Conservation (phyloP, 1,140 invertebrate genomes). For the Hylaeus volcanicus region DNA sequence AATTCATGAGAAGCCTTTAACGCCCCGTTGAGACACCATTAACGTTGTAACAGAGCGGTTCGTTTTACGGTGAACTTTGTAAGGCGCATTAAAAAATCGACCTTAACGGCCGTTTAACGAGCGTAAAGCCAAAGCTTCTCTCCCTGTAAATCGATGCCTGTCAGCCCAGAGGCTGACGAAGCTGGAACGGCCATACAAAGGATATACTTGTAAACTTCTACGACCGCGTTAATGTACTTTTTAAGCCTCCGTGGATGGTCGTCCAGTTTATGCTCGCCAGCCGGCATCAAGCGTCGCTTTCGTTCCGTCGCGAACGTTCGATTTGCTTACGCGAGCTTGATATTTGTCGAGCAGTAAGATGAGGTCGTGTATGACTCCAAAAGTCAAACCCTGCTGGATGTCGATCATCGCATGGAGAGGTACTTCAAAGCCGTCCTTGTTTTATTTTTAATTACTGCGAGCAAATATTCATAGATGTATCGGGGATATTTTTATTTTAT, state of each 20-base stretch:
- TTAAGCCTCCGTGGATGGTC: slow-evolving; percentile 55
- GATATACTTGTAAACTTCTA: slow-evolving; percentile 64
- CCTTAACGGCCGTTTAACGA: slow-evolving; percentile 59
- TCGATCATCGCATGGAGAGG: too few relatives aligned
- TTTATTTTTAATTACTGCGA: too few relatives aligned
- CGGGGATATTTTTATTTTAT: too few relatives aligned
- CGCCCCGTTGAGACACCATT: slow-evolving; percentile 51
- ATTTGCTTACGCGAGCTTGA: background rate
- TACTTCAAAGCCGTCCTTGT: too few relatives aligned
- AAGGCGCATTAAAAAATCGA: slow-evolving; percentile 57
- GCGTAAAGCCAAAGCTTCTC: slow-evolving; percentile 45
- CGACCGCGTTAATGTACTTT: slow-evolving; percentile 63
- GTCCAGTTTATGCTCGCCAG: slow-evolving; percentile 49
- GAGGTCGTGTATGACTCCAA: too few relatives aligned
- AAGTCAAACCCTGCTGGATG: too few relatives aligned
- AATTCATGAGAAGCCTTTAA: slow-evolving; percentile 50
- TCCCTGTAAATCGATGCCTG: slow-evolving; percentile 61
- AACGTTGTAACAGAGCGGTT: slow-evolving; percentile 46
- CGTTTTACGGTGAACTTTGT: slow-evolving; percentile 63
- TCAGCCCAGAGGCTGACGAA: slow-evolving; percentile 51
- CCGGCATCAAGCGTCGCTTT: background rate
- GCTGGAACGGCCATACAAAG: slow-evolving; percentile 48
- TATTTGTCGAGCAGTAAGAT: background rate
- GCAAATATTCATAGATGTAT: too few relatives aligned
- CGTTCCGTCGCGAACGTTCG: background rate